A percentile compares a stretch with the other conserved stretches of the same genome.
Conservation (phyloP, 1,140 invertebrate genomes). For the Cyclargus thomasi region DNA sequence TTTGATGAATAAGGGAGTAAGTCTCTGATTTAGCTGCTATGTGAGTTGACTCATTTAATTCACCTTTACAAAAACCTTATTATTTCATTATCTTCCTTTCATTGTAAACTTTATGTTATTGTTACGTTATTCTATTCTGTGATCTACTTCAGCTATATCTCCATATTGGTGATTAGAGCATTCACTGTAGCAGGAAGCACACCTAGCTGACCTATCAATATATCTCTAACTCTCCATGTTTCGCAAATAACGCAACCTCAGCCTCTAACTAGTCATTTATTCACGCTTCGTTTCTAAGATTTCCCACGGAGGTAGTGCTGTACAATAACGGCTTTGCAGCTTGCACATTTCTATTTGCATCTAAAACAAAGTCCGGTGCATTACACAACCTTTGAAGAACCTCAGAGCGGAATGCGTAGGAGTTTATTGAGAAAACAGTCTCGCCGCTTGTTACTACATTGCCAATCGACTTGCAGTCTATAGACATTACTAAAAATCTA, state of each 20-base stretch:
- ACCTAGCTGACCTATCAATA: background rate
- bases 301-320: slow-evolving; percentile 43
- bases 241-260: slow-evolving; percentile 29
- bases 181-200: background rate
- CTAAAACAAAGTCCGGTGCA: slow-evolving; percentile 28
- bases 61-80: too few species aligned
- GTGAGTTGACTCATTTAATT: too few species aligned
- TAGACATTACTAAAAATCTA: background rate
- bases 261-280: slow-evolving; percentile 29
- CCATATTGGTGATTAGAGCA: background rate
- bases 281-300: slow-evolving; percentile 38
- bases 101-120: too few species aligned
- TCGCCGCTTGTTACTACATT: background rate
- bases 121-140: too few species aligned
- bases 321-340: slow-evolving; percentile 26
- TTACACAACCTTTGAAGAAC: slow-evolving; percentile 30
- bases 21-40: too few species aligned
- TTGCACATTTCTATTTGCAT: slow-evolving; percentile 34
- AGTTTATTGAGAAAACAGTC: slow-evolving; percentile 9
- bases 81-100: too few species aligned
- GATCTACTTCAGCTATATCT: too few species aligned
- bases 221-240: slow-evolving; percentile 1
- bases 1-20: too few species aligned
- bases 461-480: background rate
- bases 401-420: background rate